A percentile compares a stretch with the other conserved stretches of the same genome.
Evolutionary conservation across 2,113 vertebrate species (phyloP).

Genomic region (Aptenodytes forsteri): DNA sequence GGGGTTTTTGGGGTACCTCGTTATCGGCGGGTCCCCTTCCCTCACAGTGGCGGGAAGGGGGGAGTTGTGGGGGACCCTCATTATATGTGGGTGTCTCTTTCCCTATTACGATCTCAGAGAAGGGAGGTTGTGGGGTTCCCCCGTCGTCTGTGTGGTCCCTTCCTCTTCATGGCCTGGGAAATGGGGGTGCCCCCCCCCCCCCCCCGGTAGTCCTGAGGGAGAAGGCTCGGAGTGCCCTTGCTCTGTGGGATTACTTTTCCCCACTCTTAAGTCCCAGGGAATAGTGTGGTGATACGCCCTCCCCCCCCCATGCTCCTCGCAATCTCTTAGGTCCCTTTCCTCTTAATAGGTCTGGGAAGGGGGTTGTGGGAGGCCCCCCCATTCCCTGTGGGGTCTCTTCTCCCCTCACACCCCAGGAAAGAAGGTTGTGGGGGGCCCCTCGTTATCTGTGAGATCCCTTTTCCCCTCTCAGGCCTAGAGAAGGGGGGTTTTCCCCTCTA

Average conservation of each 20-base stretch:
- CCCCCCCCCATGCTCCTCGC: fast-evolving
- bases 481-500: fast-evolving
- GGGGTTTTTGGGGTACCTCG: fast-evolving
- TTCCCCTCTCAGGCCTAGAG: fast-evolving
- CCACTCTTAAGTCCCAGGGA: fast-evolving
- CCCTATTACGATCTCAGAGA: fast-evolving
- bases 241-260: neutral
- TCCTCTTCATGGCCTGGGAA: fast-evolving
- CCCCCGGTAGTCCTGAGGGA: too few relatives aligned
- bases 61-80: fast-evolving
- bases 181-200: fast-evolving
- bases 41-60: neutral
- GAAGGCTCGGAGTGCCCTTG: neutral
- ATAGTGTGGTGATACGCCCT: fast-evolving
- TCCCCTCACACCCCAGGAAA: neutral
- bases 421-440: fast-evolving
- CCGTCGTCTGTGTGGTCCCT: fast-evolving
- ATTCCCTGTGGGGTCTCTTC: fast-evolving
- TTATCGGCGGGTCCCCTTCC: neutral
- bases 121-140: neutral
- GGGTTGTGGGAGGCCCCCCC: fast-evolving
- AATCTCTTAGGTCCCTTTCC: fast-evolving
- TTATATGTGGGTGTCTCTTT: fast-evolving
- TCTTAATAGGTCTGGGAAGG: neutral
- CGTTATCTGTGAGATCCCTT: neutral